Evolutionary conservation across 2,113 vertebrate genomes (phyloP), one percentile per base, ranked within the genome.

Genomic region (Neotoma lepida): DNA sequence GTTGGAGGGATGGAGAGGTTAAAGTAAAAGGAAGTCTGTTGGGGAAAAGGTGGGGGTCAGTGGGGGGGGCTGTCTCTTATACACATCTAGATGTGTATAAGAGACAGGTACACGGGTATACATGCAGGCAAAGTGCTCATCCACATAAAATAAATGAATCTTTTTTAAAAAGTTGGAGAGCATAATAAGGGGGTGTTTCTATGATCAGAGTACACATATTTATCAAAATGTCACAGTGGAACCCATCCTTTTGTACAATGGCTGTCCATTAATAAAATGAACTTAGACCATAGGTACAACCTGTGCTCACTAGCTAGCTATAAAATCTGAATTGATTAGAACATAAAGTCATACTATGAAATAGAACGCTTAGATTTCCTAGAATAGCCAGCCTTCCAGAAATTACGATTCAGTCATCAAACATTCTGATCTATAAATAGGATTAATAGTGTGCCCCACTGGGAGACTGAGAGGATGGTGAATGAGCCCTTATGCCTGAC

Each of bases 361-460:
- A 87, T 91, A 66, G 91, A 41, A 41, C n/a, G 61, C 54, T 89
- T 80, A 20, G 49, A 66, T 73, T 86, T 77, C 82, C n/a, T 30
- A 73, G 39, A 80, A 56, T 44, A 81, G 64, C 87, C 28, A 68
- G 56, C 61, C 64, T 70, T 96, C 82, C 58, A 88, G 51, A 78
- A 96, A 93, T 84, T 54, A 66, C 61, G 74, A 63, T 91, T 89
- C 91, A 86, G 61, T 89, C 87, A 93, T 56, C 70, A 85, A 81
- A 33, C 51, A 93, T 90, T 85, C 78, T 33, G 2, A 51, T 76
- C 74, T 90, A n/a, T 88, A 71, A 94, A 46, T 44, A 54, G 46
- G 51, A 86, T 77, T 87, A 17, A 4, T 26, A 39, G 49, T 9
- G 2, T 22, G 10, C 14, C 54, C 86, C 66, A 6, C 24, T 46